These are phyloP conservation scores for Athene noctua DNA, from an alignment of 2,113 vertebrate species.

Conservation along the genomic window DNA sequence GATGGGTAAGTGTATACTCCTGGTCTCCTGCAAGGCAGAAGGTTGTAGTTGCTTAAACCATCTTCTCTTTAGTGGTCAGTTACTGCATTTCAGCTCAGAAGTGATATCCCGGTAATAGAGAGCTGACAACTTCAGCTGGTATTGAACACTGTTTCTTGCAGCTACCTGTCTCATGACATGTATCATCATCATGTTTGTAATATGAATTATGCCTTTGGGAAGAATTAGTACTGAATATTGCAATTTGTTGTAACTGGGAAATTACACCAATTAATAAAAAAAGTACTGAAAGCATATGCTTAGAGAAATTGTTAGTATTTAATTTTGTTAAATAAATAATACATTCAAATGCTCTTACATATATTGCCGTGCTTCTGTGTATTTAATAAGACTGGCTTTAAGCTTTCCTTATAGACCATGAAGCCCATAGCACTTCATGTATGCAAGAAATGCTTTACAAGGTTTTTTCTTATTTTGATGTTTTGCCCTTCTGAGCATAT, in stretches of 20 bases:
- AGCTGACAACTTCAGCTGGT: not conserved
- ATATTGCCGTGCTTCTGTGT: not conserved
- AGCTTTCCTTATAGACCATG: not conserved
- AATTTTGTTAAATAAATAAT: not conserved
- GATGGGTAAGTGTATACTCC: not conserved
- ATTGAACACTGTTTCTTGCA: fast-evolving
- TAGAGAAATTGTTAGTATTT: not conserved
- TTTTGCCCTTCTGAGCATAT: not conserved
- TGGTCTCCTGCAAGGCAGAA: not conserved
- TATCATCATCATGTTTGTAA: not conserved
- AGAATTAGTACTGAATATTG: not conserved
- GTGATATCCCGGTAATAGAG: not conserved
- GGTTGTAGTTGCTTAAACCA: not conserved
- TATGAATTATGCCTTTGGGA: not conserved
- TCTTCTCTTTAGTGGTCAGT: not conserved
- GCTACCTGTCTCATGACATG: not conserved
- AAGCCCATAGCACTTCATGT: not conserved
- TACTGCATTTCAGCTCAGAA: not conserved
- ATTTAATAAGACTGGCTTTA: not conserved
- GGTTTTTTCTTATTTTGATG: not conserved
- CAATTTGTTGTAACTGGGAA: not conserved
- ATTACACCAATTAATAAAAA: not conserved
- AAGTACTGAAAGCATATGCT: not conserved
- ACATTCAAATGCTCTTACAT: not conserved
- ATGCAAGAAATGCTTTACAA: not conserved